Conservation (phyloP, 2,797 vertebrate genomes). For the Scleropages formosus region DNA sequence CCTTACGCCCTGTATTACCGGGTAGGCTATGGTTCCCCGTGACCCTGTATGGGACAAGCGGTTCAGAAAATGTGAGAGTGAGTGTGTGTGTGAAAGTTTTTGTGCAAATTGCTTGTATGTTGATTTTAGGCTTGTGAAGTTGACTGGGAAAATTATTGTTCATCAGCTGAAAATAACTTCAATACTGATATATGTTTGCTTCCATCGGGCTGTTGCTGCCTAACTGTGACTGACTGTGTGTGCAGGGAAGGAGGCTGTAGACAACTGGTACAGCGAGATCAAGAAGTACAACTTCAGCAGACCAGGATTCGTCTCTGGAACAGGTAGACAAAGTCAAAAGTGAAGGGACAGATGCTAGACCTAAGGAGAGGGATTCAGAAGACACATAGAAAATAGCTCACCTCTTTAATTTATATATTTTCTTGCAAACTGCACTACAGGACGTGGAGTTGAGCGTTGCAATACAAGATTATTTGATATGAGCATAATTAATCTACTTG, state of each 20-base stretch:
- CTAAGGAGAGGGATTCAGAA: neutral
- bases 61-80: no score
- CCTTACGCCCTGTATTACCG: no score
- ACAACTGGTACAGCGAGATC: conserved; percentile 50
- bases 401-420: neutral
- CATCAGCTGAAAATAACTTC: neutral
- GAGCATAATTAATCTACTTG: no score
- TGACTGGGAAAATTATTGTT: no score
- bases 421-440: neutral
- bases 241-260: conserved; percentile 35
- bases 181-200: neutral
- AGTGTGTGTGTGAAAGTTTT: no score
- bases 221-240: neutral
- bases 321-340: conserved; percentile 34
- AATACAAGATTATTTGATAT: neutral
- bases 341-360: neutral
- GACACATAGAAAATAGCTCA: neutral
- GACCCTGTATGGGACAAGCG: no score
- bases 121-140: no score
- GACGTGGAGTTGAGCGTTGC: neutral
- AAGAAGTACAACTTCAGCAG: conserved; percentile 47
- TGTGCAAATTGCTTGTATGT: no score
- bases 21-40: no score
- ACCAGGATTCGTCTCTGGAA: conserved; percentile 44
- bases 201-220: neutral